Conservation (phyloP, 2,113 vertebrate genomes). For the Eretmochelys imbricata region DNA sequence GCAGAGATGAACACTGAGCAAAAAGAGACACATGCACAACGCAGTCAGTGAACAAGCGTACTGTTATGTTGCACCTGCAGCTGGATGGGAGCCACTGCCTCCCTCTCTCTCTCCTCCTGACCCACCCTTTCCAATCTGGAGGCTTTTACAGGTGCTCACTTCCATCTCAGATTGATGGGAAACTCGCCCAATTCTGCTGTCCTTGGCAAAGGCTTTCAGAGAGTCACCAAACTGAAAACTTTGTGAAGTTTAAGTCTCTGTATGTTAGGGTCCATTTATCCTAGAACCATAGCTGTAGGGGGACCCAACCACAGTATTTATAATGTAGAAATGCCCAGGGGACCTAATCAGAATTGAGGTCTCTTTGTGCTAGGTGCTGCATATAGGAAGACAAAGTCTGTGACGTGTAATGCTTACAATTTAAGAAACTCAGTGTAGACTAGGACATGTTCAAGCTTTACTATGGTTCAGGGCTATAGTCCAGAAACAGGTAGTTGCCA, state of each 20-base stretch:
- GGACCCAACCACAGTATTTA: background rate
- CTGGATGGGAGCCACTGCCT: background rate
- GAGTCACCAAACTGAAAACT: background rate
- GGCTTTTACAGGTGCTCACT: background rate
- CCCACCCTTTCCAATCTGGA: background rate
- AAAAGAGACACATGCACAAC: background rate
- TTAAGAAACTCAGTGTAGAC: background rate
- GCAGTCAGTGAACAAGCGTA: background rate
- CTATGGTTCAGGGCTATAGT: background rate
- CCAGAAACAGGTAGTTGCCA: background rate
- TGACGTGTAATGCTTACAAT: background rate
- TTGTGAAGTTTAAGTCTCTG: background rate
- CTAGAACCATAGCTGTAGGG: background rate
- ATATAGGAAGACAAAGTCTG: background rate
- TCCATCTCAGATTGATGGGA: background rate
- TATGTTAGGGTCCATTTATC: background rate
- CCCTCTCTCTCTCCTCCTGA: background rate
- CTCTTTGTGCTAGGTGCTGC: background rate
- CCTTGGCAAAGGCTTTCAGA: background rate
- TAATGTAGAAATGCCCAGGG: background rate
- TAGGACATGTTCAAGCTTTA: background rate
- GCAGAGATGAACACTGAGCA: background rate
- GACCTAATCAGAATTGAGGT: background rate
- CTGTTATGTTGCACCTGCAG: background rate
- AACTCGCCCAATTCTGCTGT: background rate